phyloP scores from a whole-genome alignment of 2,888 invertebrate genomes.

The Diaprepes abbreviatus region DNA sequence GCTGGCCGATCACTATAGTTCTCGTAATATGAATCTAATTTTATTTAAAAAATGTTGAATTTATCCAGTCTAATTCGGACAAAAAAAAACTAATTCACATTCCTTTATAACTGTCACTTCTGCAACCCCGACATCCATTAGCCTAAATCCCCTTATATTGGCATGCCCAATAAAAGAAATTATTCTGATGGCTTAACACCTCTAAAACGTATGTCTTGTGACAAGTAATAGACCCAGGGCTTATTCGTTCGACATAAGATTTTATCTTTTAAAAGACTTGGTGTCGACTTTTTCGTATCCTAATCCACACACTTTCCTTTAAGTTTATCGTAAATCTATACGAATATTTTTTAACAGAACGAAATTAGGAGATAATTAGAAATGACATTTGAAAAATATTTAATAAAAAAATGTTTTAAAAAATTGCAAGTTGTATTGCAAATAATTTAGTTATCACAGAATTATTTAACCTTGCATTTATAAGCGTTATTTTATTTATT shows the following conservation, averaged over 20 bases:
- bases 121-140: constrained; percentile 26
- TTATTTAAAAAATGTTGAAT: no score
- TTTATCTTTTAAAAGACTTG: constrained; percentile 58
- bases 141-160: constrained; percentile 45
- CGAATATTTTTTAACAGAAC: no score
- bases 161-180: constrained; percentile 47
- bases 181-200: constrained; percentile 44
- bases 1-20: no score
- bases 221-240: constrained; percentile 48
- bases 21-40: no score
- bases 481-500: no score
- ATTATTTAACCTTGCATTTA: no score
- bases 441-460: no score
- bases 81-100: constrained; percentile 6
- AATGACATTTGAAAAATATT: no score
- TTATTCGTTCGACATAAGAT: constrained; percentile 58
- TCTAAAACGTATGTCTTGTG: constrained; percentile 40
- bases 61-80: no score
- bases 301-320: constrained; percentile 15
- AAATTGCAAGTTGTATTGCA: no score
- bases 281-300: constrained; percentile 53
- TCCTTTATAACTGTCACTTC: constrained; percentile 13
- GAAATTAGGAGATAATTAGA: no score
- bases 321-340: constrained; percentile 6
- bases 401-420: no score